phyloP scores from a whole-genome alignment of 2,888 invertebrate species.

The Campoletis raptor region DNA sequence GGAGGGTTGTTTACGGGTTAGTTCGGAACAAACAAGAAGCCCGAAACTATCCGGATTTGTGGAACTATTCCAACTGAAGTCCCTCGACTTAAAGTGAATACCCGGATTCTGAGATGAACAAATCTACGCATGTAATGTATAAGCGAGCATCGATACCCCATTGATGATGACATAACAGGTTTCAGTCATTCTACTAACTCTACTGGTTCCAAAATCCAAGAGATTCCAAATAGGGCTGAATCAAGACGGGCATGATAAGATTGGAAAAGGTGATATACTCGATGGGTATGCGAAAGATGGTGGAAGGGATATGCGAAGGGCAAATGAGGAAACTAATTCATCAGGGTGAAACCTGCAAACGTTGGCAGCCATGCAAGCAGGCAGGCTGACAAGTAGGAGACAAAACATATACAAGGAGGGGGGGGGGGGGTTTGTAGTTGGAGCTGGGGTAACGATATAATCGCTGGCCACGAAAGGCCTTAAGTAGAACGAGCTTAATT shows the following conservation, averaged over 20 bases:
- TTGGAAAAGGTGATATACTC: neutral
- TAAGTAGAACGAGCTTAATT: constrained; percentile 69
- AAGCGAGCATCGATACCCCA: neutral
- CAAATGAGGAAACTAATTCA: constrained; percentile 48
- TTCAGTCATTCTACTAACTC: constrained; percentile 15
- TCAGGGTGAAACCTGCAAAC: constrained; percentile 53
- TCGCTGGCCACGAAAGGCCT: constrained; percentile 71
- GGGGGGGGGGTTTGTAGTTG: constrained; percentile 27
- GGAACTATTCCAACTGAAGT: constrained; percentile 3
- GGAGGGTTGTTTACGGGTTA: neutral
- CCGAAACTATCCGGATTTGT: constrained; percentile 1
- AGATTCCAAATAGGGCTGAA: neutral
- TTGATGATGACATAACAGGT: neutral
- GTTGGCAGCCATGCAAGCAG: constrained; percentile 28
- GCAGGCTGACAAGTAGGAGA: constrained; percentile 19
- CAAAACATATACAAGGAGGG: neutral
- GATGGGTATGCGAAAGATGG: neutral
- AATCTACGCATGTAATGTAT: neutral
- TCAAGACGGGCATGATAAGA: constrained; percentile 2
- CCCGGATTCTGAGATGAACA: neutral
- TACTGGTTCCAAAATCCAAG: neutral
- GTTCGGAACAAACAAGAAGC: neutral
- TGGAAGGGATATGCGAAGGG: neutral
- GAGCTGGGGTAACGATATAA: constrained; percentile 71
- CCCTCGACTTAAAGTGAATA: neutral